Percentiles rank a stretch among this genome's conserved stretches.
Evolutionary conservation across 2,888 invertebrate genomes (phyloP).

Genomic region (Drosophila pseudotalamancana): DNA sequence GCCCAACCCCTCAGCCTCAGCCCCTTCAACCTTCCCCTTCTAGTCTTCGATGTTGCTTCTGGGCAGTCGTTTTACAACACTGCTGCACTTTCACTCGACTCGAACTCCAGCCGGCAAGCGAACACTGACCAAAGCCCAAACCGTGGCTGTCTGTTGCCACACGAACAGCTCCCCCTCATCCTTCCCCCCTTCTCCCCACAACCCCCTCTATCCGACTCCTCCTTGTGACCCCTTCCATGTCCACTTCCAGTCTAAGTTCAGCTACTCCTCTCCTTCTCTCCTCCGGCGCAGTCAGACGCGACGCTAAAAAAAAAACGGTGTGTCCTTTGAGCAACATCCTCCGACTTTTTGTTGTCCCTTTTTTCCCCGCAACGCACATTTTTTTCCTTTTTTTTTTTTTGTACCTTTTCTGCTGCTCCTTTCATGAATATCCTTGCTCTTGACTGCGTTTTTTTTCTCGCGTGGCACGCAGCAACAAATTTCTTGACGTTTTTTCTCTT

Average conservation of each 20-base stretch:
- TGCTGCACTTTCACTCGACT: constrained; percentile 71
- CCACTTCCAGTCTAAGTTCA: constrained; percentile 37
- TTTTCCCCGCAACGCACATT: constrained; percentile 45
- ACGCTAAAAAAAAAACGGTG: constrained; percentile 49
- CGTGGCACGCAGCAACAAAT: constrained; percentile 56
- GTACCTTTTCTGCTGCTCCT: constrained; percentile 37
- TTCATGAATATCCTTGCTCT: constrained; percentile 60
- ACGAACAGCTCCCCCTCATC: constrained; percentile 22
- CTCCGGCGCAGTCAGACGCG: constrained; percentile 52
- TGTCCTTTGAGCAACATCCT: constrained; percentile 65
- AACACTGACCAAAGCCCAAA: constrained; percentile 63
- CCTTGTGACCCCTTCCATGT: neutral
- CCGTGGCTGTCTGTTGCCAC: constrained; percentile 58
- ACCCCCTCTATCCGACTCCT: neutral
- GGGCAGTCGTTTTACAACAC: constrained; percentile 36
- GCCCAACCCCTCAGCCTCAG: neutral
- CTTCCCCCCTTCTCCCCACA: constrained; percentile 7
- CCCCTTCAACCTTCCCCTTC: neutral
- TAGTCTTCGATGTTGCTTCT: neutral
- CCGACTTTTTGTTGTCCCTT: constrained; percentile 24
- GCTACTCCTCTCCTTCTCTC: constrained; percentile 15
- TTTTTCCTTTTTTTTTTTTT: constrained; percentile 21
- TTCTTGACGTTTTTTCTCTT: constrained; percentile 24
- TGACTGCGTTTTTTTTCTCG: constrained; percentile 45
- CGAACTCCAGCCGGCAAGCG: constrained; percentile 40